Evolutionary conservation across 2,113 vertebrate genomes (phyloP), one percentile per base, ranked within the genome.

Genomic region (Strix aluco): DNA sequence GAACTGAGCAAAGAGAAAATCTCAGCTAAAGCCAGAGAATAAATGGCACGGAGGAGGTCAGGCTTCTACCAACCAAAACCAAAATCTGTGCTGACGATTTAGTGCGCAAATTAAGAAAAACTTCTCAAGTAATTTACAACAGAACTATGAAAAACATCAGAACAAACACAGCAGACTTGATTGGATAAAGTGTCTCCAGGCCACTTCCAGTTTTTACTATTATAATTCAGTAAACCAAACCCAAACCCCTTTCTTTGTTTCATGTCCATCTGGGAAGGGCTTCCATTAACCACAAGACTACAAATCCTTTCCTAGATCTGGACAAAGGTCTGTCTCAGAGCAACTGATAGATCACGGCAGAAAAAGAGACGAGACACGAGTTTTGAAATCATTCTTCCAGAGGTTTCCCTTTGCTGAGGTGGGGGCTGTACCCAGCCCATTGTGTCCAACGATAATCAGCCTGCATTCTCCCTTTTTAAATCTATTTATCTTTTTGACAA

Each of bases 381-480:
- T 22, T 40, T 69, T 22, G 20, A 51, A 69, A 13, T 5, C 21
- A 46, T 22, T n/a, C 47, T 49, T 27, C 27, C 61, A 10, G 22
- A 34, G 61, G 25, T 57, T 5, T 36, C n/a, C 61, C 61, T 44
- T 6, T 26, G 11, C n/a, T 7, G 23, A 16, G 29, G 46, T 4
- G 38, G 9, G 36, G 36, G 66, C 91, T 65, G 58, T 7, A 30
- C 51, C 65, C 71, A 32, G 38, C 25, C 8, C 5, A 0, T 0
- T 5, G 34, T 9, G 27, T 13, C 32, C 14, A 5, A 27, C 2
- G 36, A 7, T 15, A 0, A 16, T 2, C 59, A 40, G 17, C 46
- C 32, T 8, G 20, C 0, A 0, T 4, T 2, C 17, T 17, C 47
- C n/a, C 13, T 10, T 57, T n/a, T 18, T 3, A 63, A 38, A 77